Evolutionary conservation across 1,140 invertebrate genomes (phyloP), one percentile per base, ranked within the genome.

Genomic region (Drosophila lini): DNA sequence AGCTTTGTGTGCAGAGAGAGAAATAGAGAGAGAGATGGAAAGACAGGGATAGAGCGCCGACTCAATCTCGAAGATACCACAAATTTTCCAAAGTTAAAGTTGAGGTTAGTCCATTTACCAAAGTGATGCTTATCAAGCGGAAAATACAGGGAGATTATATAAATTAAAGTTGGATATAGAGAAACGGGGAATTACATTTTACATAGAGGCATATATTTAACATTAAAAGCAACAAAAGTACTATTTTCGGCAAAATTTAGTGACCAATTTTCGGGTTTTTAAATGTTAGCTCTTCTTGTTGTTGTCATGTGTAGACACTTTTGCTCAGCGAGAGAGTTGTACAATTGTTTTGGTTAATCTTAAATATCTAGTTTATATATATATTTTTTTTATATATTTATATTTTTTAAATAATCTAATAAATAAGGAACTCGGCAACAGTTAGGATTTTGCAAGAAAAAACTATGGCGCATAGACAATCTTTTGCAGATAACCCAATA

Each of bases 261-360:
- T 59, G 60, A 74, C 64, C 68, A 83, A 64, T 71, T 69, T 47
- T 68, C 42, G 25, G 8, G 2, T 41, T 62, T 58, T 50, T 47
- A 34, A 50, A 42, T 91, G 83, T 90, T 90, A 90, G 88, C 88
- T 90, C 88, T 91, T 90, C 77, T 91, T 90, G 83, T 91, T 91
- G 86, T 90, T 90, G 88, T 79, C 82, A 81, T 88, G 78, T 91
- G 69, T 71, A 83, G 78, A 89, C 88, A 80, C 48, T 81, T 81
- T 64, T 57, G 40, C 59, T 48, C 56, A 53, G 50, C 16, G 16
- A 16, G n/a, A 11, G 61, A 73, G 60, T 78, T 42, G 32, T 62
- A 59, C 28, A 69, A 47, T 59, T 34, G 38, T 10, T 60, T 53
- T 16, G n/a, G 58, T 74, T 56, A 63, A 50, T 52, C 62, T 79